Evolutionary conservation across 2,888 invertebrate genomes (phyloP).

Genomic region (Linhomoeus sp.): DNA sequence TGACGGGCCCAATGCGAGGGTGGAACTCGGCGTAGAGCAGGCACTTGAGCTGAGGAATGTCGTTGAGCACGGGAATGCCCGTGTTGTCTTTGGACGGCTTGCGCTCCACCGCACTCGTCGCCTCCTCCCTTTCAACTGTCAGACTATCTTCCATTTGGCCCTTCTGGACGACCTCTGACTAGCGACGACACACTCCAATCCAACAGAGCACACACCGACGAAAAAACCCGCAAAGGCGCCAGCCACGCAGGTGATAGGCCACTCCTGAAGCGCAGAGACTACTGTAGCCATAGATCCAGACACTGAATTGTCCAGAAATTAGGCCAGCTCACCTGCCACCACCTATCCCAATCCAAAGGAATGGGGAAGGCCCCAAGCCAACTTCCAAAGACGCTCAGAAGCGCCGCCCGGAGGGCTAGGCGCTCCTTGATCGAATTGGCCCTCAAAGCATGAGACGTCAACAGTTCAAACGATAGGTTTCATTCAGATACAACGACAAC

Average conservation of each 20-base stretch:
- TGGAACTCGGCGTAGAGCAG: slow-evolving; percentile 23
- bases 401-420: slow-evolving; percentile 6
- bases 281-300: too few species aligned
- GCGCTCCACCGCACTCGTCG: too few species aligned
- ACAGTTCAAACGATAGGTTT: neutral
- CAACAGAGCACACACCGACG: too few species aligned
- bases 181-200: too few species aligned
- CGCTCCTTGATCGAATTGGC: too few species aligned
- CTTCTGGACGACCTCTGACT: neutral
- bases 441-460: neutral
- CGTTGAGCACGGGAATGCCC: too few species aligned
- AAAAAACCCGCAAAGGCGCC: too few species aligned
- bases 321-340: slow-evolving; percentile 49
- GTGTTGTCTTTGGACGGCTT: too few species aligned
- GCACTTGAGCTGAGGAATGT: slow-evolving; percentile 11
- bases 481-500: too few species aligned
- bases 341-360: slow-evolving; percentile 71
- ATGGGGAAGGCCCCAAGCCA: slow-evolving; percentile 67
- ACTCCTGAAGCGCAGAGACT: too few species aligned
- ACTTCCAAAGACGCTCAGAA: slow-evolving; percentile 43
- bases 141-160: slow-evolving; percentile 3
- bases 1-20: slow-evolving; percentile 14
- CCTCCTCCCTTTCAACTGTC: neutral
- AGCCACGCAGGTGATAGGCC: slow-evolving; percentile 9
- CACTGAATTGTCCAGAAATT: too few species aligned